Conservation (phyloP, 1,140 invertebrate species). For the Trichogramma pretiosum region DNA sequence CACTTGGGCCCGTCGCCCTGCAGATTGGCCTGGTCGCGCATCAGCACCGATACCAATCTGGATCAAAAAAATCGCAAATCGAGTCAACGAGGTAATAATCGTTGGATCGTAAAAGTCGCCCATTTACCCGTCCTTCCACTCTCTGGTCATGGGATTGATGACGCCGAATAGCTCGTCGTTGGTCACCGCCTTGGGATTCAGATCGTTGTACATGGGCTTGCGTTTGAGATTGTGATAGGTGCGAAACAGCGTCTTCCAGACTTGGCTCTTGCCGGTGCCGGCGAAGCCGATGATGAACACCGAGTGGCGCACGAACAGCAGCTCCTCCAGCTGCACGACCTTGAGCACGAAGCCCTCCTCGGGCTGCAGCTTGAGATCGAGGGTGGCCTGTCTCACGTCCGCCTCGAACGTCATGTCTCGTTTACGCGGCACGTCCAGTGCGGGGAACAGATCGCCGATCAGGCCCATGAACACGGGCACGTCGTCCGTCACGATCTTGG, state of each 20-base stretch:
- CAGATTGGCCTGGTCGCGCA: conserved; percentile 88
- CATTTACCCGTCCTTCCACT: conserved; percentile 84
- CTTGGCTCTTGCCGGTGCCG: conserved; percentile 88
- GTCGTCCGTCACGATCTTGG: conserved; percentile 87
- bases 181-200: conserved; percentile 92
- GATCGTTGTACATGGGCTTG: conserved; percentile 79
- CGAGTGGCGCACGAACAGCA: conserved; percentile 88
- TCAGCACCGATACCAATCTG: conserved; percentile 81
- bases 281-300: conserved; percentile 88
- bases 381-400: conserved; percentile 62
- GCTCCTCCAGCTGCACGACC: conserved; percentile 86
- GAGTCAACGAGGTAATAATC: neutral
- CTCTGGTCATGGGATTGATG: conserved; percentile 87
- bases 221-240: conserved; percentile 73
- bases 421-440: conserved; percentile 78
- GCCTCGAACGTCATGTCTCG: conserved; percentile 78
- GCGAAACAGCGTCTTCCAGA: conserved; percentile 82
- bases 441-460: conserved; percentile 82
- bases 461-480: conserved; percentile 84
- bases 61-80: neutral
- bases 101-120: neutral
- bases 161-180: conserved; percentile 94
- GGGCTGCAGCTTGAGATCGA: conserved; percentile 79
- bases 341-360: conserved; percentile 84
- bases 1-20: conserved; percentile 80